Percentiles rank a stretch among this genome's conserved stretches.
These are phyloP conservation scores for Haliaeetus vocifer DNA, from an alignment of 2,797 vertebrate species.

Conservation along the genomic window DNA sequence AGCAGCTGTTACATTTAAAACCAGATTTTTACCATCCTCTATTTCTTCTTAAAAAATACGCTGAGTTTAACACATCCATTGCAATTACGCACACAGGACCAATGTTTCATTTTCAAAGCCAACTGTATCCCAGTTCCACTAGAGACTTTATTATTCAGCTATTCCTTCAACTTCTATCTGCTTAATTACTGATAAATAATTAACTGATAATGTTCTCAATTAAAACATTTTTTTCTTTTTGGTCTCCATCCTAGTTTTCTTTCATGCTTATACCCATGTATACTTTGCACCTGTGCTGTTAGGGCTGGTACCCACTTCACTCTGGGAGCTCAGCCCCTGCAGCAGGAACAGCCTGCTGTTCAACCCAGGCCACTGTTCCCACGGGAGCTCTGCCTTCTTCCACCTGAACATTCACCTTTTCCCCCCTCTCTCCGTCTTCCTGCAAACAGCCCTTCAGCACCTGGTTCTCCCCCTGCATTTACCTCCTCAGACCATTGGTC, in stretches of 20 bases:
- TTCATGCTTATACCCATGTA: too few species aligned
- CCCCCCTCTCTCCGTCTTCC: neutral
- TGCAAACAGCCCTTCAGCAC: neutral
- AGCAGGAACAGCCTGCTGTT: neutral
- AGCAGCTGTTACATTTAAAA: neutral
- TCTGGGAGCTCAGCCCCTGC: neutral
- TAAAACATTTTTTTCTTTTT: neutral
- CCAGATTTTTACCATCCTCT: neutral
- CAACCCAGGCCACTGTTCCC: neutral
- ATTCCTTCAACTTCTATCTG: neutral
- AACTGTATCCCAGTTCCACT: neutral
- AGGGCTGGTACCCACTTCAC: neutral
- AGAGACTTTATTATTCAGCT: neutral
- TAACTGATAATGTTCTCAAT: neutral
- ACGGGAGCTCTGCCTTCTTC: neutral
- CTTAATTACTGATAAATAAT: neutral
- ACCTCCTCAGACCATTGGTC: neutral
- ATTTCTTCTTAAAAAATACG: neutral
- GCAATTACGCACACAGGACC: neutral
- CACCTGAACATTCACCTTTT: neutral
- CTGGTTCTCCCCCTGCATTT: neutral
- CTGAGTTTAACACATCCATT: neutral
- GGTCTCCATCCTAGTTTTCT: neutral
- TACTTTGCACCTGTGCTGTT: neutral
- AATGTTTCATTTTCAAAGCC: neutral